These are phyloP conservation scores for Silurus aristotelis DNA, from an alignment of 2,797 vertebrate genomes.

Conservation along the genomic window DNA sequence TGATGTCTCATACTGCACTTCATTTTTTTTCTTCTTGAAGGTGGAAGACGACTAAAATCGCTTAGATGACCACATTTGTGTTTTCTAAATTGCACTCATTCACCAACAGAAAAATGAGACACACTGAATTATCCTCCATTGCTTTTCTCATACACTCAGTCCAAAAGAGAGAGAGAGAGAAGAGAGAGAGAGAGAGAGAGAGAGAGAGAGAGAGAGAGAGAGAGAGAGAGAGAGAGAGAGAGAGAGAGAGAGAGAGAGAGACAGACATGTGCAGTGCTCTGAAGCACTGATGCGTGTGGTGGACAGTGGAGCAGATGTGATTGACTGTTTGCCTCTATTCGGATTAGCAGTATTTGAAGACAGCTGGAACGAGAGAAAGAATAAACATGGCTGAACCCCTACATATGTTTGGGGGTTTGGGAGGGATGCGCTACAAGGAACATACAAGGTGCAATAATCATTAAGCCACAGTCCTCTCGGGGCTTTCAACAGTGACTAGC, in stretches of 20 bases:
- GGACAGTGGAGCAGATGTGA: constrained; percentile 13
- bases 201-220: too few relatives aligned
- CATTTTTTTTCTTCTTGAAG: too few relatives aligned
- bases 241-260: not conserved
- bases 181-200: not conserved
- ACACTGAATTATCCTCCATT: not conserved
- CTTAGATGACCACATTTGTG: too few relatives aligned
- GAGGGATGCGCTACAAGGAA: not conserved
- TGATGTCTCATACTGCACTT: too few relatives aligned
- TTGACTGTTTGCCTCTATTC: constrained; percentile 17
- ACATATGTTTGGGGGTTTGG: constrained; percentile 1
- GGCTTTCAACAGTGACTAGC: not conserved
- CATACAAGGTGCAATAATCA: constrained; percentile 10
- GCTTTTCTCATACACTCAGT: not conserved
- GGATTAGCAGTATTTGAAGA: constrained; percentile 4
- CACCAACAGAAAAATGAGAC: too few relatives aligned
- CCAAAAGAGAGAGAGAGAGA: too few relatives aligned
- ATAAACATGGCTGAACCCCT: not conserved
- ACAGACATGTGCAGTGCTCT: not conserved
- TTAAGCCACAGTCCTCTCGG: not conserved
- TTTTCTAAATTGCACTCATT: too few relatives aligned
- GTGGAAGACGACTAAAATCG: too few relatives aligned
- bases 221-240: not conserved
- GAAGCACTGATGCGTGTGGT: constrained; percentile 11
- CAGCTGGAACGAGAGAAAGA: not conserved